Evolutionary conservation across 1,140 invertebrate genomes (phyloP), one percentile per base, ranked within the genome.

Genomic region (Papilio polyxenes): DNA sequence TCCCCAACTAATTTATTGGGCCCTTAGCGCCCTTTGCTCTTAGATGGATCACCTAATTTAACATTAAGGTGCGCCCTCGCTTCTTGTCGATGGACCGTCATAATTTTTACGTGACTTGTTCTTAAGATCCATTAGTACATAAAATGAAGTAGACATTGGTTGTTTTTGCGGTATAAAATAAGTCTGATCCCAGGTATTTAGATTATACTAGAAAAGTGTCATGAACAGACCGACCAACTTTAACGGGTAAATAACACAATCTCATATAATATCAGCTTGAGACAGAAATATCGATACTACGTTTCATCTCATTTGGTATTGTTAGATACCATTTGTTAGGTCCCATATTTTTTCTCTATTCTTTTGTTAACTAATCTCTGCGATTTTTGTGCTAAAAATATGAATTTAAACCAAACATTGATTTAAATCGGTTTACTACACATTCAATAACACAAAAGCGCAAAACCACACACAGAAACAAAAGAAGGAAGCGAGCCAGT

Each of bases 41-140:
- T 83, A 91, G 92, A 93, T 91, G 91, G 90, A 93, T 93, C 89
- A 87, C 91, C 92, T 92, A 92, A 93, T 93, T 93, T 91, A 90
- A 91, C 90, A 92, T 92, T 92, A 92, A 91, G 90, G 89, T 88
- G 85, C 85, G 81, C 83, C 85, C 81, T 74, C 85, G 87, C 83
- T 85, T 82, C 78, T 84, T 79, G 74, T 81, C 75, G 81, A 87
- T 85, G 85, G 87, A 84, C 84, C 83, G 77, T 88, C 87, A 88
- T 90, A 88, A 87, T 86, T 88, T 88, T 87, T 87, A 62, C 59
- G 48, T 72, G 65, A 37, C 65, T 40, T 40, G 13, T 65, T 37
- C 23, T 20, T 65, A 13, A 65, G 15, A 23, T 65, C 10, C 3
- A 65, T 65, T 31, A 65, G 40, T 31, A 9, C 10, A 13, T 13